Evolutionary conservation across 2,113 vertebrate species (phyloP).

Genomic region (Cinclus mexicanus): DNA sequence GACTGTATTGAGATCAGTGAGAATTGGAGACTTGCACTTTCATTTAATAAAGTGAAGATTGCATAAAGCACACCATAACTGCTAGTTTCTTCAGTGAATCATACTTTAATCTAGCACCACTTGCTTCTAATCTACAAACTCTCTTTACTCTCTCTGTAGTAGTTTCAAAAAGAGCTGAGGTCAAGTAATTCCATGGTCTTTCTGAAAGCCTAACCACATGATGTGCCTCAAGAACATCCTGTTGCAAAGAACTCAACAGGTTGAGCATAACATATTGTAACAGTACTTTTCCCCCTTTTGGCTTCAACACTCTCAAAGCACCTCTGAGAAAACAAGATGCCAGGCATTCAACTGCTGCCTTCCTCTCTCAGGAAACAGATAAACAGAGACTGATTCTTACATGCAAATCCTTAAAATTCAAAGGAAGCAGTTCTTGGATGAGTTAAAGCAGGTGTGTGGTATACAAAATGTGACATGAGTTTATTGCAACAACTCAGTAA

Average conservation of each 20-base stretch:
- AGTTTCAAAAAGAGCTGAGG: not conserved
- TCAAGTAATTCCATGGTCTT: not conserved
- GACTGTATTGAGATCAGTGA: not conserved
- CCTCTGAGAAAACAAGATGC: not conserved
- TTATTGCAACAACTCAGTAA: not conserved
- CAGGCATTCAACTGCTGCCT: not conserved
- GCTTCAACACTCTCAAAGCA: not conserved
- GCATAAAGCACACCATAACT: not conserved
- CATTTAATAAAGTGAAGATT: slow-evolving; percentile 13
- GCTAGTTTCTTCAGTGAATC: not conserved
- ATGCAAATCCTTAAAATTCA: not conserved
- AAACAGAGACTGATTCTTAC: not conserved
- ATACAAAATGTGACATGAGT: not conserved
- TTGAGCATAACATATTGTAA: not conserved
- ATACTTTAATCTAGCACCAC: not conserved
- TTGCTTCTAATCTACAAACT: not conserved
- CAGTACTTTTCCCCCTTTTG: not conserved
- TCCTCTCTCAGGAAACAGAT: not conserved
- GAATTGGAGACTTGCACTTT: not conserved
- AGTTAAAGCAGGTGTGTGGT: not conserved
- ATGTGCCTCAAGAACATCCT: not conserved
- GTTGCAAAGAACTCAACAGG: not conserved
- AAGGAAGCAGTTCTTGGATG: not conserved
- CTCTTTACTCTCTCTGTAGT: not conserved
- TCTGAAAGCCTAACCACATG: not conserved